Conservation (phyloP, 2,797 vertebrate species). For the Liparis tanakae region DNA sequence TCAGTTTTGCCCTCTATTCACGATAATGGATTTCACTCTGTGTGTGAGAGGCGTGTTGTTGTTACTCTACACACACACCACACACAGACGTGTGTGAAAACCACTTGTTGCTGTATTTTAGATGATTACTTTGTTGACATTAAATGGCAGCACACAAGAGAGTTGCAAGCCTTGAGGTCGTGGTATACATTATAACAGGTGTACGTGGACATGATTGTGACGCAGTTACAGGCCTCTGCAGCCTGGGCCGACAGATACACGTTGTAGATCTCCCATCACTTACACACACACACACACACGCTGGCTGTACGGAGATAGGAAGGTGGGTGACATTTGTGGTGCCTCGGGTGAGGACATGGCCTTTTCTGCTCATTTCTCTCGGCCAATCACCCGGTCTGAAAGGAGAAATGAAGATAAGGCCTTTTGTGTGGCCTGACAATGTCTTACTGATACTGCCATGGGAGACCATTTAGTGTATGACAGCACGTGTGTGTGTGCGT, state of each 20-base stretch:
- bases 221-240: slow-evolving; percentile 46
- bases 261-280: slow-evolving; percentile 48
- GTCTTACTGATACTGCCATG: slow-evolving; percentile 67
- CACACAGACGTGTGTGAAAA: not conserved
- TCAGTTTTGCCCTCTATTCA: slow-evolving; percentile 12
- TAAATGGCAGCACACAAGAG: not conserved
- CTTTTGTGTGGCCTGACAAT: slow-evolving; percentile 75
- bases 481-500: not conserved
- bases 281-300: slow-evolving; percentile 27
- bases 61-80: not conserved
- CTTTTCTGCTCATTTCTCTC: slow-evolving; percentile 68
- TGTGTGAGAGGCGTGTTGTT: slow-evolving; percentile 10
- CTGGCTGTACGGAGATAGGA: slow-evolving; percentile 59
- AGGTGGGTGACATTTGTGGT: slow-evolving; percentile 75
- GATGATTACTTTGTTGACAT: not conserved
- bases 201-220: slow-evolving; percentile 34
- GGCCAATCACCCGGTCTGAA: slow-evolving; percentile 71
- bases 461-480: slow-evolving; percentile 54
- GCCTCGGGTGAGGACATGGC: slow-evolving; percentile 69
- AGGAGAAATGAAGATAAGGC: slow-evolving; percentile 65
- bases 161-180: not conserved
- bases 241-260: slow-evolving; percentile 54
- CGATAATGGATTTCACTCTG: slow-evolving; percentile 10
- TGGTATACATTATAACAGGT: not conserved
- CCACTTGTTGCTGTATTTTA: slow-evolving; percentile 15